These are phyloP conservation scores for Masticophis lateralis DNA, from an alignment of 2,797 vertebrate species.

Conservation along the genomic window DNA sequence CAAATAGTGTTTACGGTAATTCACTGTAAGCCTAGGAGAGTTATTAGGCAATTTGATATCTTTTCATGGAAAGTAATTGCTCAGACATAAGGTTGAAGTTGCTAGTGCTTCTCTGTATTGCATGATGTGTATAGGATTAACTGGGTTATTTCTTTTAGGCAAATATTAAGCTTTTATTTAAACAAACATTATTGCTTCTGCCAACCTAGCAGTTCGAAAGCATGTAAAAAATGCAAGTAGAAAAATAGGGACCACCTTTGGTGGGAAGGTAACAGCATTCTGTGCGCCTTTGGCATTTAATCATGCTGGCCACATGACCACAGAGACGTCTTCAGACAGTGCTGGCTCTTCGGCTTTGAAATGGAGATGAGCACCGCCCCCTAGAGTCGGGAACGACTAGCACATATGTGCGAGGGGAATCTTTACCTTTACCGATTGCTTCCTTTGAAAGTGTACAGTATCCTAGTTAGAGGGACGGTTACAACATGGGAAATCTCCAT, in stretches of 20 bases:
- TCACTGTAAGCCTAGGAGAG: neutral
- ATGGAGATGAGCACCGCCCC: no score
- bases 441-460: neutral
- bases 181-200: neutral
- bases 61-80: neutral
- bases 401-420: no score
- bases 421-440: neutral
- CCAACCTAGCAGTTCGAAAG: no score
- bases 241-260: no score
- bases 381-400: no score
- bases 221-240: no score
- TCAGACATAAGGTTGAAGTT: neutral
- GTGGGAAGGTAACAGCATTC: no score
- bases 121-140: neutral
- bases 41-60: neutral
- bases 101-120: neutral
- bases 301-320: no score
- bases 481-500: neutral
- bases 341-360: no score
- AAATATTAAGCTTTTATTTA: neutral
- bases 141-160: neutral
- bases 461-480: neutral
- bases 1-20: no score
- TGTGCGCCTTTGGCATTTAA: no score
- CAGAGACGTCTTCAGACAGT: no score